Base-by-base conservation (phyloP, 2,113 vertebrate genomes). In the Alligator sinensis region DNA sequence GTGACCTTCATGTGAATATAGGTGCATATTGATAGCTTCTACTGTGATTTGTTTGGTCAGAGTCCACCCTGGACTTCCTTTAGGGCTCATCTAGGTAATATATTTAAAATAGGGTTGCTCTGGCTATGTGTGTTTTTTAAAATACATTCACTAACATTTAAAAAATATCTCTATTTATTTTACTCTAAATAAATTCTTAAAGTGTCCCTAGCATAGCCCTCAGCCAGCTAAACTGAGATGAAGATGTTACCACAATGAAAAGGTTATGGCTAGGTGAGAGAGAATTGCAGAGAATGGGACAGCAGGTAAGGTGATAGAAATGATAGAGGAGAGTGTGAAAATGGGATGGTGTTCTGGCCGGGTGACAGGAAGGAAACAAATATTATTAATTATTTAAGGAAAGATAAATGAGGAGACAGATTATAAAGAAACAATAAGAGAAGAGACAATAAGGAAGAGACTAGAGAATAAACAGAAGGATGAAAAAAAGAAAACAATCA, bases 331-430 rank as follows among this genome's bases (percentile, higher is more conserved):
- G 77, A 89, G 63, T 47, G 85, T 57, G 5, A 78, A 85, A 91
- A 84, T 91, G 77, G 60, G 72, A 82, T 91, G 72, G n/a, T 90
- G 2, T 13, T 82, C 9, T 79, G 66, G 9, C 38, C 62, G 82
- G 70, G 64, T 79, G 95, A 64, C 59, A 78, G 66, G 47, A 88
- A 86, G 89, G 59, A 95, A 96, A 84, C 84, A 83, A 57, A 92
- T 34, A n/a, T 76, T 88, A 54, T 82, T 86, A 92, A 95, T 96
- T 93, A 94, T 85, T 95, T 88, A 95, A 76, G 77, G 62, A 95
- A 91, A 72, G 92, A 88, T 84, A 96, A 93, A 91, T 86, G 62
- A 91, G 34, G 91, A 91, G 27, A 85, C 64, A 25, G 0, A n/a
- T 80, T 90, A 93, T 84, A 78, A 90, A 86, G 59, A 90, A 66